Evolutionary conservation across 2,797 vertebrate species (phyloP).

Genomic region (Anabas testudineus): DNA sequence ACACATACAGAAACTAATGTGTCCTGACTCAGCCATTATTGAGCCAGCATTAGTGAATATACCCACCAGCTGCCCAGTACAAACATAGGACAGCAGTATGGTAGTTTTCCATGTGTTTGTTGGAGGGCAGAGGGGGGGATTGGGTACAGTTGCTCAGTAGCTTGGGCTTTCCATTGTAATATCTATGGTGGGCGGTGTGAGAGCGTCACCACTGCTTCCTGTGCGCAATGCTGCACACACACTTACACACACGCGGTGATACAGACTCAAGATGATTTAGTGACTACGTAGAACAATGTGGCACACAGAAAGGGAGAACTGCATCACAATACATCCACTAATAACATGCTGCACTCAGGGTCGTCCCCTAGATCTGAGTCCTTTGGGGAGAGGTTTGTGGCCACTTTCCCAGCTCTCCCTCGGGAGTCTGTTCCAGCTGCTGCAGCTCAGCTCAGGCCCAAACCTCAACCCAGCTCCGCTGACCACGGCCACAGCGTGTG

Average conservation of each 20-base stretch:
- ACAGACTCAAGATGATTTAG: conserved; percentile 50
- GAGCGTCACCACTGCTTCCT: conserved; percentile 74
- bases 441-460: conserved; percentile 48
- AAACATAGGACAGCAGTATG: conserved; percentile 34
- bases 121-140: conserved; percentile 22
- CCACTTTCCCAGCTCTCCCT: conserved; percentile 79
- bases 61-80: conserved; percentile 38
- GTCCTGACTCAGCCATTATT: conserved; percentile 70
- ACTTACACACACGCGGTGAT: conserved; percentile 17
- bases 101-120: conserved; percentile 71
- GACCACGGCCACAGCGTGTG: conserved; percentile 40
- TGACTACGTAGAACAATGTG: conserved; percentile 53
- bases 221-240: conserved; percentile 44
- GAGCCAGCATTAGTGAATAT: conserved; percentile 40
- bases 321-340: conserved; percentile 63
- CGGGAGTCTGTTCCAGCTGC: conserved; percentile 71
- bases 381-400: conserved; percentile 57
- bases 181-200: conserved; percentile 64
- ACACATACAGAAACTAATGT: conserved; percentile 45
- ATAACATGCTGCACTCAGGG: conserved; percentile 57
- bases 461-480: conserved; percentile 47
- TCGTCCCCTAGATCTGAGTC: conserved; percentile 28
- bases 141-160: conserved; percentile 41
- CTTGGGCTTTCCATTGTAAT: conserved; percentile 58
- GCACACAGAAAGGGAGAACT: conserved; percentile 38